A percentile compares a stretch with the other conserved stretches of the same genome.
These are phyloP conservation scores for Heliconius himera DNA, from an alignment of 1,140 invertebrate species.

Conservation along the genomic window DNA sequence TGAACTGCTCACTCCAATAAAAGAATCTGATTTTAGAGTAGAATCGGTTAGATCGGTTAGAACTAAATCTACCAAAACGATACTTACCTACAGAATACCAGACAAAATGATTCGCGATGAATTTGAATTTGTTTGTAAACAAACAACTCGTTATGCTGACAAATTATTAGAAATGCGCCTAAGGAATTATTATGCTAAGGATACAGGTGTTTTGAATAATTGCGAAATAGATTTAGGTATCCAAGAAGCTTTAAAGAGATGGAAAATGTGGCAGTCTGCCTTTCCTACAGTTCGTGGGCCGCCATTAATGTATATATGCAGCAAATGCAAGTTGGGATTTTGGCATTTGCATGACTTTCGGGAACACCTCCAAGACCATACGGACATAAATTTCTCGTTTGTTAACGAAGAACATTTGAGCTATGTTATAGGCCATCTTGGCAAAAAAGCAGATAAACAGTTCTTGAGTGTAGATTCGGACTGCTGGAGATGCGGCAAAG, in stretches of 20 bases:
- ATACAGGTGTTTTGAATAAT: background rate
- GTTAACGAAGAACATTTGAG: background rate
- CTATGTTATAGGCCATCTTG: background rate
- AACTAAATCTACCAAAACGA: background rate
- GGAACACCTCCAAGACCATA: constrained; percentile 42
- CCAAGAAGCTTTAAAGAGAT: constrained; percentile 26
- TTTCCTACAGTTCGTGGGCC: constrained; percentile 18
- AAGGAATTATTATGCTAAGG: constrained; percentile 29
- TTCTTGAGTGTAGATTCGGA: background rate
- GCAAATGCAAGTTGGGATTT: constrained; percentile 38
- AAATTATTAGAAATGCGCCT: constrained; percentile 21
- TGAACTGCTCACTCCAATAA: background rate
- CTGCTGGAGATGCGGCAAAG: constrained; percentile 41
- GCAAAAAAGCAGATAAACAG: background rate
- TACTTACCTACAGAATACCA: background rate
- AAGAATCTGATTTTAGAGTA: background rate
- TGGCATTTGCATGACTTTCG: constrained; percentile 46
- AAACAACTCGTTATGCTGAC: constrained; percentile 24
- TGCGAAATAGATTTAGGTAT: constrained; percentile 19
- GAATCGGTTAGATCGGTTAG: background rate
- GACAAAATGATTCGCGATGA: constrained; percentile 2
- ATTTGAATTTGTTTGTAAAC: constrained; percentile 13
- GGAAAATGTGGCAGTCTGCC: constrained; percentile 33
- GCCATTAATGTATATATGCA: constrained; percentile 49
- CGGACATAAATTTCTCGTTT: background rate